These are phyloP conservation scores for Premnoplex brunnescens DNA, from an alignment of 2,797 vertebrate species.

Conservation along the genomic window DNA sequence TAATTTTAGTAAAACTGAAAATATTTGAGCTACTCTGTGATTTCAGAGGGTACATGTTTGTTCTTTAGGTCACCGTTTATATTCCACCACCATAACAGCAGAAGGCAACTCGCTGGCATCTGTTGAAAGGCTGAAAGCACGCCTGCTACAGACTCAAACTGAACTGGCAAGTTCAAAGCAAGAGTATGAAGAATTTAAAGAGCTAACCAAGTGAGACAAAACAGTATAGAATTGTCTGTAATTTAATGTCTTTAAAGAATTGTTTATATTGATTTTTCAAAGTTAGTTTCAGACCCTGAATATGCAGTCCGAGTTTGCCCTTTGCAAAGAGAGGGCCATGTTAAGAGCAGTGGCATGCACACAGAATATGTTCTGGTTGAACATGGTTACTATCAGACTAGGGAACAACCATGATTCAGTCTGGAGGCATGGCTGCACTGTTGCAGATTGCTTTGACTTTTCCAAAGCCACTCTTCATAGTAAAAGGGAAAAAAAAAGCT, in stretches of 20 bases:
- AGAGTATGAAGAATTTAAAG: slow-evolving; percentile 92
- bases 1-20: not conserved
- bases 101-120: slow-evolving; percentile 75
- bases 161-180: slow-evolving; percentile 85
- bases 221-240: not conserved
- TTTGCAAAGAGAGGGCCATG: not conserved
- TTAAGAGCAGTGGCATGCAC: not conserved
- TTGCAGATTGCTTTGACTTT: not conserved
- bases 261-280: not conserved
- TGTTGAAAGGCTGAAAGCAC: slow-evolving; percentile 85
- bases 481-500: not conserved
- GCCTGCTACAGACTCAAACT: slow-evolving; percentile 86
- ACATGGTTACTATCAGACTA: not conserved
- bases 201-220: slow-evolving; percentile 86
- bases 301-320: not conserved
- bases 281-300: not conserved
- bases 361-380: not conserved
- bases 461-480: not conserved
- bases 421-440: not conserved
- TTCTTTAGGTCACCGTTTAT: slow-evolving; percentile 71
- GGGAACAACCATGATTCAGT: not conserved
- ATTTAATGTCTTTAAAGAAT: not conserved
- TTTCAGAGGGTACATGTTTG: not conserved
- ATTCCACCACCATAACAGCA: slow-evolving; percentile 69
- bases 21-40: not conserved